These are phyloP conservation scores for Petrocephalus microphthalmus DNA, from an alignment of 2,113 vertebrate genomes.

Conservation along the genomic window DNA sequence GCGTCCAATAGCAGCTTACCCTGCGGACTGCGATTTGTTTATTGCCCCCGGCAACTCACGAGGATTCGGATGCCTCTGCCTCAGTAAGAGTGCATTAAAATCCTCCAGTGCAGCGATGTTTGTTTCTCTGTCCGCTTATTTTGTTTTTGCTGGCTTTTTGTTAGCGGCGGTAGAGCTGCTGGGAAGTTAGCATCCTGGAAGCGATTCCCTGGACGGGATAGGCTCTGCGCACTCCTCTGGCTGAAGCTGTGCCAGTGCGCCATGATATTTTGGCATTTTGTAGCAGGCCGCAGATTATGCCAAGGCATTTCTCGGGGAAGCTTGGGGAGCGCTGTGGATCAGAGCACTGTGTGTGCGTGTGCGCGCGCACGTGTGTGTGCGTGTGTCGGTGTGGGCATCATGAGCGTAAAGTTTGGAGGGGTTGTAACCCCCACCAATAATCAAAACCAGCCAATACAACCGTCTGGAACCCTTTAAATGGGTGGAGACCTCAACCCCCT, in stretches of 20 bases:
- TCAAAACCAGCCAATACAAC: no score
- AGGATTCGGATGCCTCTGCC: conserved; percentile 2
- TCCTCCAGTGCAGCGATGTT: not conserved
- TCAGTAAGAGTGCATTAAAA: conserved; percentile 10
- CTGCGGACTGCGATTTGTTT: not conserved
- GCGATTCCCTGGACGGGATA: conserved; percentile 7
- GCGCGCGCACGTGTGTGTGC: not conserved
- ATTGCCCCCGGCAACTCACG: conserved; percentile 12
- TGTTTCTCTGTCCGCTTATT: not conserved
- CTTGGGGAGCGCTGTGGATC: conserved; percentile 10
- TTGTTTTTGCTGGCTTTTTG: conserved; percentile 4
- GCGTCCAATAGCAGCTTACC: not conserved
- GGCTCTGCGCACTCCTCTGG: not conserved
- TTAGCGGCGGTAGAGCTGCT: not conserved
- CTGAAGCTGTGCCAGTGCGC: not conserved
- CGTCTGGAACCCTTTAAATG: no score
- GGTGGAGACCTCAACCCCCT: no score
- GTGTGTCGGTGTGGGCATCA: not conserved
- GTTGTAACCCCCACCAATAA: no score
- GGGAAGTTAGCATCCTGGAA: not conserved
- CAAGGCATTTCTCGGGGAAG: conserved; percentile 2
- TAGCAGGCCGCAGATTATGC: conserved; percentile 3
- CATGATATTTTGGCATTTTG: conserved; percentile 20
- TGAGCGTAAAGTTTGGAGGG: no score
- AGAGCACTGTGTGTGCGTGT: not conserved